phyloP scores from a whole-genome alignment of 2,888 invertebrate species.

The Acanthosepion pharaonis region DNA sequence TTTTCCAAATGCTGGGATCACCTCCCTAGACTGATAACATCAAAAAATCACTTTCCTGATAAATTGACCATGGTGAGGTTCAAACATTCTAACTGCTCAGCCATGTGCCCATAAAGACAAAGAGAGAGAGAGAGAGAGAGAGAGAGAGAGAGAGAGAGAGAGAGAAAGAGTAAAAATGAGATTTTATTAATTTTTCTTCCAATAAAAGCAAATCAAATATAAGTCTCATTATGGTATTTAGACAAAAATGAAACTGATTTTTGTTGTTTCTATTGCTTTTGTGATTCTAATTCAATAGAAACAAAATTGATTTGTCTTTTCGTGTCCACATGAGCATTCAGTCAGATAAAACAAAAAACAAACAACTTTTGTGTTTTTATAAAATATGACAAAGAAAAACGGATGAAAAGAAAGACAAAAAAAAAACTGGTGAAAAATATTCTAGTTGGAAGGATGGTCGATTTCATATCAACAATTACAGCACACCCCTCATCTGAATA shows the following conservation, averaged over 20 bases:
- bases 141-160: neutral
- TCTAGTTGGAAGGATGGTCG: no score
- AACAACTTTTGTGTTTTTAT: neutral
- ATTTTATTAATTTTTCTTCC: neutral
- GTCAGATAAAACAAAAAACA: neutral
- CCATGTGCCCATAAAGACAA: neutral
- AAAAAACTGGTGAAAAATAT: no score
- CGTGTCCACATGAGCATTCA: neutral
- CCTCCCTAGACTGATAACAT: no score
- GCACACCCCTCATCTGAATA: no score
- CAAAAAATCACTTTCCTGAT: no score
- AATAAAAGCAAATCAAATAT: neutral
- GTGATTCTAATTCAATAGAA: neutral
- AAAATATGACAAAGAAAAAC: neutral
- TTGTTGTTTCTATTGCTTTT: neutral
- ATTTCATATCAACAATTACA: no score
- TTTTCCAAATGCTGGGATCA: no score
- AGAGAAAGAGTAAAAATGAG: neutral
- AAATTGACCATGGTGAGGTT: no score
- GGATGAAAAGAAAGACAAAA: neutral
- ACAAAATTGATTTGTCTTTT: slow-evolving; percentile 1
- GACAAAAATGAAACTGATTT: neutral
- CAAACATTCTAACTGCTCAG: no score
- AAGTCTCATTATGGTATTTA: neutral
- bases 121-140: neutral